Evolutionary conservation across 2,797 vertebrate species (phyloP), one percentile per base, ranked within the genome.

Genomic region (Myotis daubentonii): DNA sequence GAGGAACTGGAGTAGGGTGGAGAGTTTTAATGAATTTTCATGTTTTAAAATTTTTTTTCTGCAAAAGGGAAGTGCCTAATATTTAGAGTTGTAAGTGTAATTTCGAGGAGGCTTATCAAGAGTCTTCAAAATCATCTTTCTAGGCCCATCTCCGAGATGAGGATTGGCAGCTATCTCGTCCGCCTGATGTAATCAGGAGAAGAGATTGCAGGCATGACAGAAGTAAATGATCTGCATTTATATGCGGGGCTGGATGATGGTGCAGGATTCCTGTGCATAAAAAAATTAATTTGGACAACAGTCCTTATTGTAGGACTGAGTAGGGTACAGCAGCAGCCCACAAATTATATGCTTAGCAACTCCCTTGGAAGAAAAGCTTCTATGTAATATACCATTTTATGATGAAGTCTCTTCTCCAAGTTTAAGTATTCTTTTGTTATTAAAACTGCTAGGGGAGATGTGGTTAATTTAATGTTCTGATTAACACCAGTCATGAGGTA

Each of bases 101-200:
- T 87, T 92, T 65, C 51, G 10, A 68, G 28, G n/a, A 82, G 33
- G 9, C 51, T 95, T 95, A 83, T 60, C 57, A 92, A 91, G 87
- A 79, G 33, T 89, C 38, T 87, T 92, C 53, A 72, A 60, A 87
- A 28, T 65, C 38, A 30, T 60, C 85, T 89, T 92, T 87, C 66
- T 84, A 55, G 76, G 57, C 19, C n/a, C 2, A 3, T 92, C 51
- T 90, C 23, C 41, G 70, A 60, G 78, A 53, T 19, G 76, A 87
- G 22, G 44, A 11, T 74, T 10, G 1, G 16, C n/a, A 95, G 57
- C 16, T 33, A 44, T 41, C 53, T 87, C 0, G 0, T 30, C 22
- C 57, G 68, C 44, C 49, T 66, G 53, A 47, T 33, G 28, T 62
- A 53, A 65, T 79, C 75, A 74, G 76, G 44, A 75, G 60, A 47